Percentiles rank a stretch among this genome's conserved stretches.
Conservation (phyloP, 2,888 invertebrate species). For the Frankliniella fusca region DNA sequence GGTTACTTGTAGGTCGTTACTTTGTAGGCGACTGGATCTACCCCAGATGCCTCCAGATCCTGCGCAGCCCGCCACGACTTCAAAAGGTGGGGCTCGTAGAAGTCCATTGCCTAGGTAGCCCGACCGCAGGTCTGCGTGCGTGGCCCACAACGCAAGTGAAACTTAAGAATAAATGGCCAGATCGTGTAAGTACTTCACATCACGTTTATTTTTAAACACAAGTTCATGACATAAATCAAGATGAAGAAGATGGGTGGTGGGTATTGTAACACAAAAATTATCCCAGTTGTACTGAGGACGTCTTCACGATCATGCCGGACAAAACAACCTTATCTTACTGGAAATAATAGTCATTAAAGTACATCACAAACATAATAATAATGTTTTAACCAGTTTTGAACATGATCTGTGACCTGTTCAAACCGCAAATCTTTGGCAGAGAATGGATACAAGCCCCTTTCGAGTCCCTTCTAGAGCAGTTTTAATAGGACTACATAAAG, state of each 20-base stretch:
- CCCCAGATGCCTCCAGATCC: too few relatives aligned
- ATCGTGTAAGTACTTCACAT: neutral
- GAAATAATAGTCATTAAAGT: neutral
- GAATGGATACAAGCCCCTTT: neutral
- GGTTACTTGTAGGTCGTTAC: too few relatives aligned
- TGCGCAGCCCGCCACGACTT: too few relatives aligned
- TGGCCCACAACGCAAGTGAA: neutral
- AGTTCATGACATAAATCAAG: neutral
- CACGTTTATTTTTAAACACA: neutral
- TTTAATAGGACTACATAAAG: neutral
- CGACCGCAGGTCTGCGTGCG: too few relatives aligned
- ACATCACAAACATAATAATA: slow-evolving; percentile 9
- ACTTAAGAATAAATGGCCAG: neutral
- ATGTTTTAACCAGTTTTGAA: neutral
- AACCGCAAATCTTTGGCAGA: neutral
- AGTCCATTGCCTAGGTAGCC: too few relatives aligned
- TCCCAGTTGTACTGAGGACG: neutral
- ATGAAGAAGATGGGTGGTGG: neutral
- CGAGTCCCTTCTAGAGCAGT: neutral
- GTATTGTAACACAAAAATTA: neutral
- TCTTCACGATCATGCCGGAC: too few relatives aligned
- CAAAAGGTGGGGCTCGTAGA: too few relatives aligned
- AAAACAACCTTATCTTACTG: neutral
- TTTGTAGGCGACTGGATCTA: too few relatives aligned
- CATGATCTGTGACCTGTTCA: neutral